A percentile compares a stretch with the other conserved stretches of the same genome.
Evolutionary conservation across 2,888 invertebrate genomes (phyloP).

Genomic region (Drosophila neonasuta): DNA sequence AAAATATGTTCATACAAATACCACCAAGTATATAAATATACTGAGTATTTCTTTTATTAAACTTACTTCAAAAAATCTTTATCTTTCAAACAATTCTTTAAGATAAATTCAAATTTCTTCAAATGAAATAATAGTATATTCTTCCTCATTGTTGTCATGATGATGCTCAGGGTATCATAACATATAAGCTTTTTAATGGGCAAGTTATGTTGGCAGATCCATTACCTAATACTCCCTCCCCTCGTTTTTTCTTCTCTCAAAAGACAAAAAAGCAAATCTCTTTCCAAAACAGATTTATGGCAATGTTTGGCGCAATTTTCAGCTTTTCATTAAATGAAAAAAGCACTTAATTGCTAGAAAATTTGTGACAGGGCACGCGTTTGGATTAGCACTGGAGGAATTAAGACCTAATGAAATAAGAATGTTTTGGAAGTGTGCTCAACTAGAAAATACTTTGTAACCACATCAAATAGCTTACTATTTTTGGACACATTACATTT

Average conservation of each 20-base stretch:
- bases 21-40: too few relatives aligned
- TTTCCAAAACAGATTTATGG: conserved; percentile 36
- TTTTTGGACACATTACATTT: not conserved
- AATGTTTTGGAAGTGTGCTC: too few relatives aligned
- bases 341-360: conserved; percentile 50
- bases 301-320: conserved; percentile 31
- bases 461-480: too few relatives aligned
- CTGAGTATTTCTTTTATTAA: too few relatives aligned
- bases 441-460: not conserved
- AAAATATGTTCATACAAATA: too few relatives aligned
- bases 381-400: conserved; percentile 29
- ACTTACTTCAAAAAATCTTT: too few relatives aligned
- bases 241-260: not conserved
- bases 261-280: conserved; percentile 4
- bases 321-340: conserved; percentile 28
- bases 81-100: too few relatives aligned
- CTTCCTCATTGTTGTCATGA: not conserved
- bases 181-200: conserved; percentile 49
- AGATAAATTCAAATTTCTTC: too few relatives aligned
- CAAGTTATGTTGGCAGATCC: conserved; percentile 30
- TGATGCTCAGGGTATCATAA: not conserved
- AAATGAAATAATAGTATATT: too few relatives aligned
- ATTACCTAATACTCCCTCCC: not conserved
- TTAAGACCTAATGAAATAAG: conserved; percentile 19
- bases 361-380: conserved; percentile 41